A percentile compares a stretch with the other conserved stretches of the same genome.
These are phyloP conservation scores for Aphidoletes aphidimyza DNA, from an alignment of 2,888 invertebrate species.

Conservation along the genomic window DNA sequence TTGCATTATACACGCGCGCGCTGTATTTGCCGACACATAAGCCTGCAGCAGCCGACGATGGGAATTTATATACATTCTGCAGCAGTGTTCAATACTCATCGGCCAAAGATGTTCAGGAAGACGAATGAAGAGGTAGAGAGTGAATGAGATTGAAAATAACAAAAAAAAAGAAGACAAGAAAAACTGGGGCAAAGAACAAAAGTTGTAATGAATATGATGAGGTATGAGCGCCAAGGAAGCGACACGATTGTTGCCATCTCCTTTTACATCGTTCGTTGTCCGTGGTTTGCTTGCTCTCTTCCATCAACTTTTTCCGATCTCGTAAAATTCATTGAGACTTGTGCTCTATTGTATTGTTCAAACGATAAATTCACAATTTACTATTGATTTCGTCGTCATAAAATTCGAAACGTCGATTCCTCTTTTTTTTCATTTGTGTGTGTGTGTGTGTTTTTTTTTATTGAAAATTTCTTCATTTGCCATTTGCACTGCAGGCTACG, in stretches of 20 bases:
- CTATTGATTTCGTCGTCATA: slow-evolving; percentile 20
- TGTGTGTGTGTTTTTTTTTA: too few relatives aligned
- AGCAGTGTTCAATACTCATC: background rate
- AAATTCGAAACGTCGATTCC: background rate
- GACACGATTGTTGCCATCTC: background rate
- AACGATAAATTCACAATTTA: slow-evolving; percentile 24
- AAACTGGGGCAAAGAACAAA: background rate
- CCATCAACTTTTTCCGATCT: background rate
- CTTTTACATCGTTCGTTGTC: too few relatives aligned
- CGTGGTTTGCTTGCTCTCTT: too few relatives aligned
- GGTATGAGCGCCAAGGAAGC: background rate
- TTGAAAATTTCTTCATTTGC: slow-evolving; percentile 6
- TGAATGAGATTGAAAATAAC: background rate
- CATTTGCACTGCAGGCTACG: background rate
- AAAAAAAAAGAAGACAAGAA: background rate
- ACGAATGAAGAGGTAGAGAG: too few relatives aligned
- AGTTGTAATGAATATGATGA: background rate
- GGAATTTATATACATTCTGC: background rate
- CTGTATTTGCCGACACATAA: background rate
- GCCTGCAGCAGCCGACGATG: background rate
- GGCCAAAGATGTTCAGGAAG: too few relatives aligned
- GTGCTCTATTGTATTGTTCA: background rate
- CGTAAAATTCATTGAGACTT: background rate
- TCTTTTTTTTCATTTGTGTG: too few relatives aligned
- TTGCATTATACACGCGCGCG: slow-evolving; percentile 19